Base-by-base conservation (phyloP, 2,113 vertebrate genomes). In the Grallaria varia region DNA sequence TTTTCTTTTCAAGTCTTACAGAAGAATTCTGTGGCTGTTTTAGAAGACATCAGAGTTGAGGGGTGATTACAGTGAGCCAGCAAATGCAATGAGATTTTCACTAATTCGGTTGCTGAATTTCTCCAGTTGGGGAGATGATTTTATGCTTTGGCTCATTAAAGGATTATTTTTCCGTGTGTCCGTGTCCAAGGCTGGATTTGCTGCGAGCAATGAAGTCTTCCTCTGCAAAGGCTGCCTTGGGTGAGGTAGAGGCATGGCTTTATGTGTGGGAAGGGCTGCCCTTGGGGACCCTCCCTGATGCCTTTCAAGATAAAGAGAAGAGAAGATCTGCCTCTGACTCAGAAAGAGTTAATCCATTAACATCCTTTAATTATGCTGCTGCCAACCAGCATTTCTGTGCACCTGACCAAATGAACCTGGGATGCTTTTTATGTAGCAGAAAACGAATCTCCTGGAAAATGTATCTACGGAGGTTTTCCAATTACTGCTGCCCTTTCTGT, bases 401-500 rank as follows among this genome's bases (percentile, higher is more conserved):
- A 77, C 63, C 87, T 90, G 90, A 85, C 64, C 78, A n/a, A 7
- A 55, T 39, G 82, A 93, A 90, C 68, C 63, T 72, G 35, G 18
- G 22, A 31, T 81, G 79, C 39, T 55, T 90, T 91, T 68, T 14
- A 63, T 20, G 47, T 45, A 74, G 63, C 15, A n/a, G 75, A 45
- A 82, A 95, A 79, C 90, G 92, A 64, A 96, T 68, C 63, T 91
- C 93, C 90, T 89, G 72, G 96, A 94, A 96, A 80, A 39, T 25
- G 14, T 66, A 71, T 62, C 55, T 71, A 23, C 67, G 15, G 42
- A 37, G 5, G 39, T 35, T 89, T 94, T 89, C 56, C 85, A 92
- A 84, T 94, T 90, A 90, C 64, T 64, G 60, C 60, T 96, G 92
- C 79, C 92, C 90, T 94, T 96, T 93, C 63, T 81, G 84, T 89